Base-by-base conservation (phyloP, 2,888 invertebrate genomes). In the Salpingus planirostris region DNA sequence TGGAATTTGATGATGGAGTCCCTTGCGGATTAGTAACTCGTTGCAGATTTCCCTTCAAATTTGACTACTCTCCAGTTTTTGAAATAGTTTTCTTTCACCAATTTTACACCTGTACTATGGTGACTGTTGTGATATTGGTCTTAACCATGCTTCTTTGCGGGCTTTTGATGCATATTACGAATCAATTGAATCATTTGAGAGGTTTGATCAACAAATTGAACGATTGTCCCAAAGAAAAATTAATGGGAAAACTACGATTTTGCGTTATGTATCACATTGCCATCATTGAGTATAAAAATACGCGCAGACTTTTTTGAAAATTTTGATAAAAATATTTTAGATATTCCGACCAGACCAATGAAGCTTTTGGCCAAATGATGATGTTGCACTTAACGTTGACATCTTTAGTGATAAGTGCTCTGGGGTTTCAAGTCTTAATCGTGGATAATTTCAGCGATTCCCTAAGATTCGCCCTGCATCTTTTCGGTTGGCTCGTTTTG, bases 401-500 rank as follows among this genome's bases (percentile, higher is more conserved):
- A n/a, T 50, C 53, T 12, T 42, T 57, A 31, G 46, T 54, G 4
- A 46, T 57, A 24, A 53, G 55, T 27, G 44, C 53, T 3, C 36
- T 57, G 26, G 55, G 55, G 13, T 52, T 51, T 33, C 37, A 52
- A 42, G 46, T 55, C 5, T 18, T 18, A 18, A 18, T 18, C 8
- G 18, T 18, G 18, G 42, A 46, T 21, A 8, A 18, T 18, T 38
- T 33, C 31, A 42, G 37, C 28, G 50, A 49, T 38, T 47, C 44
- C 12, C 36, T 45, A 11, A 36, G 55, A 31, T 54, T 52, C 37
- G 33, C 44, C n/a, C 36, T 55, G 39, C 54, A 57, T 32, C 40
- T 55, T 21, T 39, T 44, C 3, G 57, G 57, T 11, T 57, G 55
- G 57, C 25, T 57, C 28, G 41, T 40, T 11, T 49, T 57, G 34